A percentile compares a stretch with the other conserved stretches of the same genome.
Conservation (phyloP, 1,140 invertebrate genomes). For the Tetragnatha versicolor region DNA sequence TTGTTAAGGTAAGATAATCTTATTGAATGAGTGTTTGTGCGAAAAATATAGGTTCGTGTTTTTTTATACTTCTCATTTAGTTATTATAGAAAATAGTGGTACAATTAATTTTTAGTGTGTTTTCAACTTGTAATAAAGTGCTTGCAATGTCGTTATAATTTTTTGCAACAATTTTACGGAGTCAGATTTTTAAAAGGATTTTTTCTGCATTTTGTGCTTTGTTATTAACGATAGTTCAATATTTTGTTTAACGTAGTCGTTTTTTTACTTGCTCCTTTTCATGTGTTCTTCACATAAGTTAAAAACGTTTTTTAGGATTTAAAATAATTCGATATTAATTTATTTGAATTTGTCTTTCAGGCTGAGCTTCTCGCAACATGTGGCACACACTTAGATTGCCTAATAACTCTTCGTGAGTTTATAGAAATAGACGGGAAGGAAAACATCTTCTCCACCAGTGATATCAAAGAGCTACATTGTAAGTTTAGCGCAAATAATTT, state of each 20-base stretch:
- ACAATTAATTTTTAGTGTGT: no score
- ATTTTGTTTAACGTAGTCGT: neutral
- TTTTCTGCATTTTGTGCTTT: no score
- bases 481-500: no score
- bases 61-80: no score
- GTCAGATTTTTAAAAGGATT: no score
- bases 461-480: slow-evolving; percentile 24
- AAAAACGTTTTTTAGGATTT: neutral
- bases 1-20: no score
- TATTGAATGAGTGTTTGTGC: no score
- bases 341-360: neutral
- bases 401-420: slow-evolving; percentile 1
- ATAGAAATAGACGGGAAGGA: slow-evolving; percentile 23
- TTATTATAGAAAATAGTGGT: no score
- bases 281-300: neutral
- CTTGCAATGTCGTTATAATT: no score
- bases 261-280: neutral
- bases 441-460: neutral
- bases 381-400: slow-evolving; percentile 22
- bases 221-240: neutral
- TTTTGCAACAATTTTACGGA: no score
- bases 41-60: no score
- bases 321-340: neutral
- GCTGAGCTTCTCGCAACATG: slow-evolving; percentile 38
- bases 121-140: no score